Evolutionary conservation across 2,888 invertebrate species (phyloP).

Genomic region (Trypoxylon attenuatum): DNA sequence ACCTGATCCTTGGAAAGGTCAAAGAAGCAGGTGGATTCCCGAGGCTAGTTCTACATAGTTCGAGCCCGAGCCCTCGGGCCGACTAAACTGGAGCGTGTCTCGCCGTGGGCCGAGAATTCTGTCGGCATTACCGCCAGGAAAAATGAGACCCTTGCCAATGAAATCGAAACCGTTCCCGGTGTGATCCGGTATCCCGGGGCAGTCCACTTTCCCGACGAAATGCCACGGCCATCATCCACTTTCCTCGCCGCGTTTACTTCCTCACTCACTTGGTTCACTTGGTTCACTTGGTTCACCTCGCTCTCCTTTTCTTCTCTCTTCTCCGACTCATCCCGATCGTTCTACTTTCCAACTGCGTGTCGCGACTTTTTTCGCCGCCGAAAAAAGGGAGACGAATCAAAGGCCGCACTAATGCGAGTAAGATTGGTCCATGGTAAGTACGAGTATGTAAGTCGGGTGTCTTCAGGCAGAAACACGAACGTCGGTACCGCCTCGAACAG

Average conservation of each 20-base stretch:
- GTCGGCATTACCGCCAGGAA: constrained; percentile 8
- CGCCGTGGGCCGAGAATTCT: background rate
- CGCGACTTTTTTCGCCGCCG: background rate
- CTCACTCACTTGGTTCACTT: no score
- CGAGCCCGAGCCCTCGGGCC: constrained; percentile 10
- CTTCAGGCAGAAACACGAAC: no score
- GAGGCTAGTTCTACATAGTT: background rate
- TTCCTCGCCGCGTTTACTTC: constrained; percentile 29
- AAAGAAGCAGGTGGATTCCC: background rate
- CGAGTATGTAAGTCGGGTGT: no score
- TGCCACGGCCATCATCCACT: constrained; percentile 45
- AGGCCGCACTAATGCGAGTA: constrained; percentile 48
- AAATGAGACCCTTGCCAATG: constrained; percentile 46
- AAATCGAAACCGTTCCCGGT: constrained; percentile 52
- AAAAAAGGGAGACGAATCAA: constrained; percentile 7
- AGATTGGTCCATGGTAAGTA: no score
- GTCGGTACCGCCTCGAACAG: no score
- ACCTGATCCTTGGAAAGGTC: background rate
- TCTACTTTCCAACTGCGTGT: constrained; percentile 4
- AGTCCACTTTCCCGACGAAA: constrained; percentile 54
- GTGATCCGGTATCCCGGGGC: constrained; percentile 39
- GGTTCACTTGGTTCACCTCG: no score
- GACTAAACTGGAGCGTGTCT: constrained; percentile 35
- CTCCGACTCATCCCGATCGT: constrained; percentile 30
- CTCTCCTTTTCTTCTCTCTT: constrained; percentile 3